Base-by-base conservation (phyloP, 35 echinoderm and acorn worm species). In the Lytechinus pictus region DNA sequence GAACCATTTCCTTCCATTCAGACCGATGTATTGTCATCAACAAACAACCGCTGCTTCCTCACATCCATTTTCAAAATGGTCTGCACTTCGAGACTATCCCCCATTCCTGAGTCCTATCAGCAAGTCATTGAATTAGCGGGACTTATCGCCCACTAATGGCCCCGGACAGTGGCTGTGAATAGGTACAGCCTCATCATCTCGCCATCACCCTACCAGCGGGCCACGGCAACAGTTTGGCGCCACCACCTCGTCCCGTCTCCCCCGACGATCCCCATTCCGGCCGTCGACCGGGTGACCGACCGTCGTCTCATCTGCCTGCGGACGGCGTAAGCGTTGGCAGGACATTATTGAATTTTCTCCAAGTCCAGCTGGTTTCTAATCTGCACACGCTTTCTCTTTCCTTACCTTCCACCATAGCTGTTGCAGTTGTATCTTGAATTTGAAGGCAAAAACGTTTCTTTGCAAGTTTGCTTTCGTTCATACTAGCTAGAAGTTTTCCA, bases 121-220 rank as follows among this genome's bases (percentile, higher is more conserved):
- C 14, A 90, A 90, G 28, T 54, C 88, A 90, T 90, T 90, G 88
- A 90, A 90, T 90, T 90, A 90, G 88, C 12, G 88, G 88, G 88
- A 90, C 88, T 90, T 90, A 90, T 52, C 88, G 52, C 88, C 88
- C 52, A 10, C 88, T 90, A 90, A 90, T 90, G 88, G 27, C 88
- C 88, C 88, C 52, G 13, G 29, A 33, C 88, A 52, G 88, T 90
- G 88, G 16, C 88, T 27, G 16, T 90, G 88, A 90, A 90, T 90
- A 90, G 88, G 28, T 44, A 90, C 88, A 54, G 28, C 28, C 88
- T 90, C 88, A 90, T 90, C 88, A 90, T 14, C 88, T 79, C 88
- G 29, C 33, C 52, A 28, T 52, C 28, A 44, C 88, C 29, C 88
- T 8, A 5, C 10, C 52, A 52, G 52, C 52, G 28, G 33, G 27